Percentiles rank a stretch among this genome's conserved stretches.
phyloP scores from a whole-genome alignment of 2,113 vertebrate species.

The Rhizomys pruinosus region DNA sequence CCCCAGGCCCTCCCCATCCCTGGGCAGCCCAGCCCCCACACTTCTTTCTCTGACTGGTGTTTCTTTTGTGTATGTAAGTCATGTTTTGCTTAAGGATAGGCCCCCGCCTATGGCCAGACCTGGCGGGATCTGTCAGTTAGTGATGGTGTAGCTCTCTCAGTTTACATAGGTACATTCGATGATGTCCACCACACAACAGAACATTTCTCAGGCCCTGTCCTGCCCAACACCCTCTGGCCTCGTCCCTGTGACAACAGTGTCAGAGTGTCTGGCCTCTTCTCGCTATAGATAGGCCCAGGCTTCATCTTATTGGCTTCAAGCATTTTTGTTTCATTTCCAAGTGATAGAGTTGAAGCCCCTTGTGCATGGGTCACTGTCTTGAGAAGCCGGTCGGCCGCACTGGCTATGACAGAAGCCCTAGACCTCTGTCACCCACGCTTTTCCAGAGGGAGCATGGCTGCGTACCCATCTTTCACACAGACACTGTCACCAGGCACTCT shows the following conservation, averaged over 20 bases:
- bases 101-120: too few relatives aligned
- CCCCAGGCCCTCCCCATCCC: neutral
- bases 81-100: too few relatives aligned
- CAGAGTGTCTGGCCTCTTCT: too few relatives aligned
- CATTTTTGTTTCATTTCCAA: neutral
- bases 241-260: too few relatives aligned
- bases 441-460: fast-evolving
- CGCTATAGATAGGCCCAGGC: too few relatives aligned
- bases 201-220: too few relatives aligned
- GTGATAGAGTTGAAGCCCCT: neutral
- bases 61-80: neutral
- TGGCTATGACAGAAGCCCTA: fast-evolving
- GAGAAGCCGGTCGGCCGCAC: neutral
- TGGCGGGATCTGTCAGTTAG: too few relatives aligned
- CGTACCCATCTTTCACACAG: neutral
- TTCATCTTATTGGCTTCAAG: neutral
- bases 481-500: fast-evolving
- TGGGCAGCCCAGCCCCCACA: too few relatives aligned
- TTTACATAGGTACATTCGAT: too few relatives aligned
- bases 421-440: fast-evolving
- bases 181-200: too few relatives aligned
- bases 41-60: fast-evolving
- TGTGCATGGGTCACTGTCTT: neutral
- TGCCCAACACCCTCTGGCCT: too few relatives aligned
- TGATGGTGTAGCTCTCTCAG: too few relatives aligned